Conservation (phyloP, 2,797 vertebrate genomes). For the Sebastes hubbsi region DNA sequence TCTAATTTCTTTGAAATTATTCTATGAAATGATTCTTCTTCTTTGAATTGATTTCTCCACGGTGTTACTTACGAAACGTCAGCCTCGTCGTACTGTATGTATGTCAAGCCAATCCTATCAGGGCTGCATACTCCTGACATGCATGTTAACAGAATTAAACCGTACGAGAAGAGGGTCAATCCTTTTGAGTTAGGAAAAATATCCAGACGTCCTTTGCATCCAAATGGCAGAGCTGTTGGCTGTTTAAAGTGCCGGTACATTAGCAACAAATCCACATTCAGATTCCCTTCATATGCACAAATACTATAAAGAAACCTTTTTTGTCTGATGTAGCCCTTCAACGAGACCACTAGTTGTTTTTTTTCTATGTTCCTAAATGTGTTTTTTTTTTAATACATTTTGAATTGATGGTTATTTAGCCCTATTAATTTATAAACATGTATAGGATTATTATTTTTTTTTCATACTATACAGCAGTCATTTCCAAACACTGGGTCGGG, state of each 20-base stretch:
- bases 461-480: neutral
- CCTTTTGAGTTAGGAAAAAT: slow-evolving; percentile 17
- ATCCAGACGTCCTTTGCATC: slow-evolving; percentile 16
- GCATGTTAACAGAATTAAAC: slow-evolving; percentile 17
- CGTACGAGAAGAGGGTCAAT: slow-evolving; percentile 16
- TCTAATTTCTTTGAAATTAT: slow-evolving; percentile 9
- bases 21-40: too few species aligned
- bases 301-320: neutral
- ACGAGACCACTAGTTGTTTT: neutral
- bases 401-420: neutral
- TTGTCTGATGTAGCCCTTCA: neutral
- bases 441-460: neutral
- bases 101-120: slow-evolving; percentile 23
- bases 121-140: slow-evolving; percentile 16
- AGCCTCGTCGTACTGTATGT: slow-evolving; percentile 1
- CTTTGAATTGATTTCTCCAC: neutral
- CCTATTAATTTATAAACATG: neutral
- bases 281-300: neutral
- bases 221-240: slow-evolving; percentile 17
- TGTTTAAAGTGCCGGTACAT: neutral
- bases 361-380: neutral
- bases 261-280: neutral
- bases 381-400: neutral
- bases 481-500: too few species aligned
- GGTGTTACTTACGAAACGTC: slow-evolving; percentile 7